phyloP scores from a whole-genome alignment of 2,888 invertebrate genomes.

The Conchocele bisecta region DNA sequence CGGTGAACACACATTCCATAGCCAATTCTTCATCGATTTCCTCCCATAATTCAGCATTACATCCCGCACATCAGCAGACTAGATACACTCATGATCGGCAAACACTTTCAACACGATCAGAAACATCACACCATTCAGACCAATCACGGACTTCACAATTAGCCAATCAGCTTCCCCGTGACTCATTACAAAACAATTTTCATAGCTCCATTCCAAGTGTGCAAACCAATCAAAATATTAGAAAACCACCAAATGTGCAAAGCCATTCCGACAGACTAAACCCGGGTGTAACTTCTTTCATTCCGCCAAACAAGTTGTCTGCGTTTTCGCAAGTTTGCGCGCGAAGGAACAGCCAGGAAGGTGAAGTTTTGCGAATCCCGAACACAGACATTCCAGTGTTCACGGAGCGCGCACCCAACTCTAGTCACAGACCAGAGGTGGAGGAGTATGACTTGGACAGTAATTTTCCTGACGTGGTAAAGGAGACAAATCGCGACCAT shows the following conservation, averaged over 20 bases:
- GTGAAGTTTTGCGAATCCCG: constrained; percentile 30
- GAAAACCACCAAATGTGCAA: not conserved
- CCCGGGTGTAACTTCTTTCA: too few relatives aligned
- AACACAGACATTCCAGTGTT: constrained; percentile 61
- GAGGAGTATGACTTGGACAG: constrained; percentile 81
- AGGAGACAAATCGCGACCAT: constrained; percentile 55
- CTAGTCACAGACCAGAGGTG: constrained; percentile 63
- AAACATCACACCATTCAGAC: too few relatives aligned
- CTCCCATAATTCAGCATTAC: constrained; percentile 50
- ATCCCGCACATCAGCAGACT: constrained; percentile 17
- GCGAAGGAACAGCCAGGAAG: constrained; percentile 31
- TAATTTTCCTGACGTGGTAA: constrained; percentile 73
- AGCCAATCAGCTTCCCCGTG: too few relatives aligned
- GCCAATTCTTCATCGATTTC: constrained; percentile 52
- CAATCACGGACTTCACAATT: too few relatives aligned
- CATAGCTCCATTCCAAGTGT: too few relatives aligned
- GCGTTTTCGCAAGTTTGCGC: constrained; percentile 60
- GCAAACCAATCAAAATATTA: constrained; percentile 7
- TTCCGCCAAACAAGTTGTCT: constrained; percentile 46
- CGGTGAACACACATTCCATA: constrained; percentile 46
- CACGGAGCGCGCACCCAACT: constrained; percentile 44
- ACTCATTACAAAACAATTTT: too few relatives aligned
- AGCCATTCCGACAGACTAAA: constrained; percentile 6
- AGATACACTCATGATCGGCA: not conserved
- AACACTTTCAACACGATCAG: constrained; percentile 11